Base-by-base conservation (phyloP, 2,888 invertebrate genomes). In the Philaethria dido region DNA sequence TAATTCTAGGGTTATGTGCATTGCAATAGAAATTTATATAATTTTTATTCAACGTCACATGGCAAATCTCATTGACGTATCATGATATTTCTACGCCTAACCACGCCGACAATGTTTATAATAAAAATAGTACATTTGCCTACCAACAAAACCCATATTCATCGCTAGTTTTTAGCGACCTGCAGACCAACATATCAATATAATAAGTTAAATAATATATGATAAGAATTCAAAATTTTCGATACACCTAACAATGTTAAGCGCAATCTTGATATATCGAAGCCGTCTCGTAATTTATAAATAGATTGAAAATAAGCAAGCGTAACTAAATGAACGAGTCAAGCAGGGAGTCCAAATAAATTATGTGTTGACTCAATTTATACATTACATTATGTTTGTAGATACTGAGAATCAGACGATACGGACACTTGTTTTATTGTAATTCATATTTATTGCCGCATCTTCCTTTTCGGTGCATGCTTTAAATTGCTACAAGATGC, bases 301-400 rank as follows among this genome's bases (percentile, higher is more conserved):
- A 62, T 50, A 63, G 44, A 29, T 25, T 39, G 50, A 33, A 72
- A 70, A 69, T 62, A 71, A 66, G 18, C 66, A 52, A 63, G 50
- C 69, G 55, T 64, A 64, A 72, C 68, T 74, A 70, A 78, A 81
- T 80, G 79, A 80, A 77, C 75, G 68, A 69, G 68, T 66, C 65
- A 62, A 69, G 64, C 72, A 66, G 70, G 70, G 71, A 72, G 72
- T 71, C 71, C 71, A 76, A 76, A 75, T 76, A 77, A 78, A 66
- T 69, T 64, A 69, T 54, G 65, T 54, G 62, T 47, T 57, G 65
- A 71, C 68, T 52, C 52, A 71, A 74, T 74, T 72, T 73, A 74
- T 72, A 70, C 55, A 61, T 60, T 54, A 55, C 60, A 61, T 48
- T 66, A 50, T 25, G 42, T 57, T 1, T 11, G 48, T 62, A 65